These are phyloP conservation scores for Drosophila subquinaria DNA, from an alignment of 2,888 invertebrate species.

Conservation along the genomic window DNA sequence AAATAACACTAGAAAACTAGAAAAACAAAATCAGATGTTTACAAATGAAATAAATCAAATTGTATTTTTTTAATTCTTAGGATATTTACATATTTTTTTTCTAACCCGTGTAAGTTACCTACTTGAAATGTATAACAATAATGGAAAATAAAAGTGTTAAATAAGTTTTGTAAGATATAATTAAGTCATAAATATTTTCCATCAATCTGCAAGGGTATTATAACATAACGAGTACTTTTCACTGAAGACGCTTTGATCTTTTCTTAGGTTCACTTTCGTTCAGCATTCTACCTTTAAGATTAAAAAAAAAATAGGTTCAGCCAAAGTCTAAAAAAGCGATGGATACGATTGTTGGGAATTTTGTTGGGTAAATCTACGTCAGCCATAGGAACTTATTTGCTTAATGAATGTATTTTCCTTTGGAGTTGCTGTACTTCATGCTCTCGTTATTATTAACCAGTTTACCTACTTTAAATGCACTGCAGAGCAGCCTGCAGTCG, in stretches of 20 bases:
- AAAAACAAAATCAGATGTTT: too few relatives aligned
- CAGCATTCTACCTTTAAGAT: conserved; percentile 25
- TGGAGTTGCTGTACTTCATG: conserved; percentile 63
- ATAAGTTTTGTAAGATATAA: too few relatives aligned
- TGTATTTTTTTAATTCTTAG: too few relatives aligned
- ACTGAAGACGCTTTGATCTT: neutral
- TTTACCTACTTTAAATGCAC: conserved; percentile 72
- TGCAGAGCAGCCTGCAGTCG: conserved; percentile 47
- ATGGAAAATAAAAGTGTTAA: too few relatives aligned
- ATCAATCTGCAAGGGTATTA: conserved; percentile 36
- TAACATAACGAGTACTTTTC: neutral
- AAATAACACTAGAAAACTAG: too few relatives aligned
- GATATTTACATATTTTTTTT: too few relatives aligned
- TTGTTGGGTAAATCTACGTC: conserved; percentile 40
- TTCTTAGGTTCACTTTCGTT: conserved; percentile 1
- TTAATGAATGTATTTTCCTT: conserved; percentile 34
- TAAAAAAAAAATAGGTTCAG: conserved; percentile 64
- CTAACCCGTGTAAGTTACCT: too few relatives aligned
- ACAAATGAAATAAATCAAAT: too few relatives aligned
- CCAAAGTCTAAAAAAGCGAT: conserved; percentile 73
- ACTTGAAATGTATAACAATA: too few relatives aligned
- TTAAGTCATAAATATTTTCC: too few relatives aligned
- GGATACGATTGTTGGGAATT: conserved; percentile 34
- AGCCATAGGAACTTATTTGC: conserved; percentile 42
- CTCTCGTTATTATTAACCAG: conserved; percentile 44